Evolutionary conservation across 2,888 invertebrate genomes (phyloP), one percentile per base, ranked within the genome.

Genomic region (Limnephilus marmoratus): DNA sequence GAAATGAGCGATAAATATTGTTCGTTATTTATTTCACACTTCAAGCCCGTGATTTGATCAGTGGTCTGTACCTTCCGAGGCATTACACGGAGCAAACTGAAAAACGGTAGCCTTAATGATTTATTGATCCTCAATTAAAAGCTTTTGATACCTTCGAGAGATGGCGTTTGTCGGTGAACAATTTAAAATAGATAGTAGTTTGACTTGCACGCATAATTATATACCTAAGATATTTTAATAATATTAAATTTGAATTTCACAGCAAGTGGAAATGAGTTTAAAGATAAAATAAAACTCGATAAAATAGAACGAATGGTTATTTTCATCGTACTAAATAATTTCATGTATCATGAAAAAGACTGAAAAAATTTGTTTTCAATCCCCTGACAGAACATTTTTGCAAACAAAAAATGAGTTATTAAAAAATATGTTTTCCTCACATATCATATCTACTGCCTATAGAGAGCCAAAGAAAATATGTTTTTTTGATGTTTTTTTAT

Each of bases 1-100:
- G 24, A 87, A 34, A 49, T 49, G 49, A 45, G 49, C 85, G 85
- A 87, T 87, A 87, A 87, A 87, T 68, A 45, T 29, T 41, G 41
- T 37, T 86, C 41, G n/a, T 86, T 86, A 86, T 86, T 86, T 86
- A 86, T 86, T 86, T 86, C 45, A 37, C 41, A 34, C 18, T 41
- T 24, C 18, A 37, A 83, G 83, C 15, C 37, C 37, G 83, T 18
- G 68, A 24, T 68, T 68, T 34, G 83, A 37, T 83, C 2, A 34
- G 83, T 18, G 37, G 29, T 31, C 82, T 13, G 83, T n/a, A 68
- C 68, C 68, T 24, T 68, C 34, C 37, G 37, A 37, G 34, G 34
- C 82, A 34, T 31, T 15, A 31, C 83, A 37, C 37, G 83, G 83
- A 37, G 37, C 34, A 37, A 83, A 24, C 18, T 83, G 18, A 37